Evolutionary conservation across 2,888 invertebrate species (phyloP).

Genomic region (Microctonus aethiopoides): DNA sequence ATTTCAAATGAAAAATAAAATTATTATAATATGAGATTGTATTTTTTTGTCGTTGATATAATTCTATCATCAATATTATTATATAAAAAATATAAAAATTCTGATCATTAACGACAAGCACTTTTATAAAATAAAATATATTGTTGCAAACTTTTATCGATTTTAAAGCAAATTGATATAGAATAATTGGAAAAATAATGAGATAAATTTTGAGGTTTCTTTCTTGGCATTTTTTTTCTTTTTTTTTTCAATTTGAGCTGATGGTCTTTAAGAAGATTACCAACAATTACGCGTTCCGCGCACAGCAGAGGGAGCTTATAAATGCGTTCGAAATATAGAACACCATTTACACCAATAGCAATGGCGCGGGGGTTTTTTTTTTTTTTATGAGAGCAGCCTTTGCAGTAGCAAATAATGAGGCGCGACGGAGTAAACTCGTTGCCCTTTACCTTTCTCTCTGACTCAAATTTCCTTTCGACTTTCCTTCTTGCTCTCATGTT

Average conservation of each 20-base stretch:
- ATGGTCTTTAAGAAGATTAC: conserved; percentile 26
- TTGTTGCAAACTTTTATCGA: no score
- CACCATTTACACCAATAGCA: conserved; percentile 12
- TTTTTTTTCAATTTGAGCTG: conserved; percentile 6
- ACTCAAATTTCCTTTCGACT: background rate
- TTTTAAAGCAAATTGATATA: no score
- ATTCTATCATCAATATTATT: no score
- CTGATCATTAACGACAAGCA: no score
- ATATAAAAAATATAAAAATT: no score
- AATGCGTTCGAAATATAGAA: conserved; percentile 5
- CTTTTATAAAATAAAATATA: no score
- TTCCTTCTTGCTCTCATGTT: background rate
- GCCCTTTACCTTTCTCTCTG: conserved; percentile 17
- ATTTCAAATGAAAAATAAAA: no score
- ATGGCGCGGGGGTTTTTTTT: conserved; percentile 7
- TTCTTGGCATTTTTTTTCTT: no score
- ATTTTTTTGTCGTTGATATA: no score
- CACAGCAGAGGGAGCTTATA: conserved; percentile 10
- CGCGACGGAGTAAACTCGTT: conserved; percentile 28
- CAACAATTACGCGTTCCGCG: conserved; percentile 25
- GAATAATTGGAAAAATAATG: no score
- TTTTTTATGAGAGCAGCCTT: conserved; percentile 3
- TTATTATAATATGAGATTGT: no score
- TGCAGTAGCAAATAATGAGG: conserved; percentile 31
- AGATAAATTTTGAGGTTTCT: no score